A percentile compares a stretch with the other conserved stretches of the same genome.
These are phyloP conservation scores for Ichneumoninae sp. DNA, from an alignment of 2,888 invertebrate species.

Conservation along the genomic window DNA sequence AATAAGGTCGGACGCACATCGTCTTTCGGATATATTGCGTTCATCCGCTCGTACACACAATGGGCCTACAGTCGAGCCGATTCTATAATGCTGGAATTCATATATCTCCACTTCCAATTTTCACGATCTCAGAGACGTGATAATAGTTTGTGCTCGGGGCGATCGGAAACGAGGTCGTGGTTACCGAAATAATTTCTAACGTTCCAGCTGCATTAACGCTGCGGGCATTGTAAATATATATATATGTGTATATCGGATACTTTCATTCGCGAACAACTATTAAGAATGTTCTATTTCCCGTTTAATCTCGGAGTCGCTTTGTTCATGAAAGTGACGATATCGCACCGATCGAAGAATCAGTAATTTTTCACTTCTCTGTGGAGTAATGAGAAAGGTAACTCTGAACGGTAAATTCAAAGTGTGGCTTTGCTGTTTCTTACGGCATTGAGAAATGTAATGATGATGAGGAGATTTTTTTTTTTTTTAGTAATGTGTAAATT, in stretches of 20 bases:
- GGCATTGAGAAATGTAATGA: not conserved
- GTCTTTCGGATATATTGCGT: constrained; percentile 36
- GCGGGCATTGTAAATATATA: constrained; percentile 1
- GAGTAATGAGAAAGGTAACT: too few species aligned
- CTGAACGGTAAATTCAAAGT: not conserved
- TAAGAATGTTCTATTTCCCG: constrained; percentile 36
- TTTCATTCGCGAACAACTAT: constrained; percentile 43
- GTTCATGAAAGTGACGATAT: constrained; percentile 8
- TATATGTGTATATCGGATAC: constrained; percentile 9
- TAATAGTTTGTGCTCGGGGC: constrained; percentile 38
- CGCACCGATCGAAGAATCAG: not conserved
- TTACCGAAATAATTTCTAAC: constrained; percentile 58
- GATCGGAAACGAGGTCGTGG: constrained; percentile 56
- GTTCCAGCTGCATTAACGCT: constrained; percentile 26
- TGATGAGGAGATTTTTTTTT: too few species aligned
- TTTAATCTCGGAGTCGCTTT: constrained; percentile 51
- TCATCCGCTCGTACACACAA: not conserved
- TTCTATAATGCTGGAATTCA: constrained; percentile 3
- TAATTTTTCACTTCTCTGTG: constrained; percentile 8
- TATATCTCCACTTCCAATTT: constrained; percentile 13
- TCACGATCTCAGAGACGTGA: constrained; percentile 28
- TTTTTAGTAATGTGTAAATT: too few species aligned
- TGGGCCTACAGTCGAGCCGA: constrained; percentile 1
- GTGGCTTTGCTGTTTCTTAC: not conserved
- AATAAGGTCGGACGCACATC: constrained; percentile 27